Conservation (phyloP, 2,797 vertebrate species). For the Lutjanus campechanus region DNA sequence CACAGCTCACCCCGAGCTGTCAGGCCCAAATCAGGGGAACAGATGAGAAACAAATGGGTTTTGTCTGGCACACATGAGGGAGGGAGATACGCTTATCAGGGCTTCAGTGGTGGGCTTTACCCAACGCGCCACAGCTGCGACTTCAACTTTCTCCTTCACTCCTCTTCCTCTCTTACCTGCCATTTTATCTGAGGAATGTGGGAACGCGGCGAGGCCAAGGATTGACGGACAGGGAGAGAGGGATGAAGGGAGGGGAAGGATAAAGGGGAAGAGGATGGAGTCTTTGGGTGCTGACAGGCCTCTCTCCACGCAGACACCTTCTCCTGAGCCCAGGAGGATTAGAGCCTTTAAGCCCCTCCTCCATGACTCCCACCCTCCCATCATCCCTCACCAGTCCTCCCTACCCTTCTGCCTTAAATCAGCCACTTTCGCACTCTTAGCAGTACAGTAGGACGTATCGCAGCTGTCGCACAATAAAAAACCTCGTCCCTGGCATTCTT, state of each 20-base stretch:
- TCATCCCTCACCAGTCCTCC: constrained; percentile 25
- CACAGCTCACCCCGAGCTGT: constrained; percentile 68
- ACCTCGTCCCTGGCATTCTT: constrained; percentile 29
- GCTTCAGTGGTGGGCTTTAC: constrained; percentile 67
- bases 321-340: constrained; percentile 68
- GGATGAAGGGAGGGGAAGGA: constrained; percentile 35
- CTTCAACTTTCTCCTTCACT: constrained; percentile 35
- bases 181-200: constrained; percentile 83
- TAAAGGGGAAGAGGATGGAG: constrained; percentile 45
- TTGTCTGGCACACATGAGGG: constrained; percentile 81
- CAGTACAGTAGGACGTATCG: constrained; percentile 25
- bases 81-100: constrained; percentile 81
- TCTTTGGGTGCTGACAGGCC: constrained; percentile 77
- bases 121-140: constrained; percentile 60
- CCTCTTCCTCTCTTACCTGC: constrained; percentile 56
- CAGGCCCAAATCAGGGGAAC: constrained; percentile 70
- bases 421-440: constrained; percentile 32
- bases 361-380: constrained; percentile 25
- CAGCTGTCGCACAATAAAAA: constrained; percentile 47
- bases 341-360: constrained; percentile 41
- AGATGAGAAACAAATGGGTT: constrained; percentile 83
- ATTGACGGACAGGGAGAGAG: constrained; percentile 17
- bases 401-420: constrained; percentile 25
- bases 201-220: constrained; percentile 65
- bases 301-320: constrained; percentile 82